Evolutionary conservation across 2,888 invertebrate genomes (phyloP).

Genomic region (Coleophora flavipennella): DNA sequence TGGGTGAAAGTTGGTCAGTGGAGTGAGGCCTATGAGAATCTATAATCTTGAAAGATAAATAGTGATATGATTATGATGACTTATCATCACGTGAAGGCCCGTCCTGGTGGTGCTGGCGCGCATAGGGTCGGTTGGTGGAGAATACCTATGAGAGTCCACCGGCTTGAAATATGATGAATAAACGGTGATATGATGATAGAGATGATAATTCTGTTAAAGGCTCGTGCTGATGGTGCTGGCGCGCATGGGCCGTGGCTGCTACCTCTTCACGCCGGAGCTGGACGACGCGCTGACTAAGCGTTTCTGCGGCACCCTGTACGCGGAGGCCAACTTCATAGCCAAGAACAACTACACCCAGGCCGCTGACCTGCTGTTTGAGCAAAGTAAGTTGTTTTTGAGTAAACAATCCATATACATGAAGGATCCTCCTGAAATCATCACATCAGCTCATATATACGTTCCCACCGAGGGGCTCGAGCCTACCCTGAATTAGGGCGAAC

Average conservation of each 20-base stretch:
- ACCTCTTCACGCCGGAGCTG: constrained; percentile 12
- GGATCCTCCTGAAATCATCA: too few species aligned
- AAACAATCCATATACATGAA: too few species aligned
- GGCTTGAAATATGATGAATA: too few species aligned
- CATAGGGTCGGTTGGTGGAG: not conserved
- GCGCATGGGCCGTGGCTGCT: constrained; percentile 16
- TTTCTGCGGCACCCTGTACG: constrained; percentile 18
- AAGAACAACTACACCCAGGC: constrained; percentile 10
- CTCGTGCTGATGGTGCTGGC: constrained; percentile 17
- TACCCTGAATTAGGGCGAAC: too few species aligned
- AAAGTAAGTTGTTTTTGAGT: constrained; percentile 9
- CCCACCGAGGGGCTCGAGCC: too few species aligned
- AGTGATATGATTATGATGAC: too few species aligned
- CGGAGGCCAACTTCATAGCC: constrained; percentile 21
- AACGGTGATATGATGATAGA: not conserved
- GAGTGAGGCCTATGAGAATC: too few species aligned
- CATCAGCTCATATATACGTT: too few species aligned
- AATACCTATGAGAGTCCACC: not conserved
- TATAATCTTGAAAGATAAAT: too few species aligned
- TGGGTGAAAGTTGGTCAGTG: too few species aligned
- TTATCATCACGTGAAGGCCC: too few species aligned
- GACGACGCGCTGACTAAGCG: constrained; percentile 14
- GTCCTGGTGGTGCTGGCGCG: too few species aligned
- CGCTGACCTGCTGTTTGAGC: constrained; percentile 15
- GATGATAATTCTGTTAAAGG: constrained; percentile 9